Evolutionary conservation across 2,113 vertebrate genomes (phyloP).

Genomic region (Himantopus leucocephalus): DNA sequence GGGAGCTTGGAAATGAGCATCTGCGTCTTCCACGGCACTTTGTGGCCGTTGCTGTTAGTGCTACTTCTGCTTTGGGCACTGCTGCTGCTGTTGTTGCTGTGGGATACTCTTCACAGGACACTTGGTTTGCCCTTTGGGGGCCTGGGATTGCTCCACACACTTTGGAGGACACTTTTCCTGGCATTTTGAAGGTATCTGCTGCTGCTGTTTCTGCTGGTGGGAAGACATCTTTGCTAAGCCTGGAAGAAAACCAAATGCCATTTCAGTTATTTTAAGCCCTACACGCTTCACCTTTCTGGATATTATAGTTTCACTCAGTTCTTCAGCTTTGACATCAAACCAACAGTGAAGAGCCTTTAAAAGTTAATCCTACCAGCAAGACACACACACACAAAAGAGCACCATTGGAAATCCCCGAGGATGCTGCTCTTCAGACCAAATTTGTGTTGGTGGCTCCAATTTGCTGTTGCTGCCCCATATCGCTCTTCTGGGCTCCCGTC

Average conservation of each 20-base stretch:
- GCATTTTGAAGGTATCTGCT: conserved; percentile 27
- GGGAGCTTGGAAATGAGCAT: not conserved
- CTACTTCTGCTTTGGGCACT: conserved; percentile 40
- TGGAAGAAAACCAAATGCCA: not conserved
- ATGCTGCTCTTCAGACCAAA: not conserved
- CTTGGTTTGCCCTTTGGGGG: not conserved
- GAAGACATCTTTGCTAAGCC: conserved; percentile 27
- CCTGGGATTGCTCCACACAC: not conserved
- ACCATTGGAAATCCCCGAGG: not conserved
- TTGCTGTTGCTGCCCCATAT: not conserved
- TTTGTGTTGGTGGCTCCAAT: too few relatives aligned
- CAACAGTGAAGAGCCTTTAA: not conserved
- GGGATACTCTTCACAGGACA: not conserved
- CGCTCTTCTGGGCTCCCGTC: not conserved
- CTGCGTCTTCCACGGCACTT: not conserved
- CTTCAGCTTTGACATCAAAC: not conserved
- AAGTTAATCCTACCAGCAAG: not conserved
- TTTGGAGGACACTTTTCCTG: conserved; percentile 12
- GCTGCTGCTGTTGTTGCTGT: conserved; percentile 7
- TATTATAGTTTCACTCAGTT: not conserved
- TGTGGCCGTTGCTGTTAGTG: accelerated
- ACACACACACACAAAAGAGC: too few relatives aligned
- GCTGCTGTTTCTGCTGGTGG: conserved; percentile 56
- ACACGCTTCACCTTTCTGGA: not conserved
- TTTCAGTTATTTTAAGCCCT: not conserved